Evolutionary conservation across 2,797 vertebrate species (phyloP).

Genomic region (Kryptopterus vitreolus): DNA sequence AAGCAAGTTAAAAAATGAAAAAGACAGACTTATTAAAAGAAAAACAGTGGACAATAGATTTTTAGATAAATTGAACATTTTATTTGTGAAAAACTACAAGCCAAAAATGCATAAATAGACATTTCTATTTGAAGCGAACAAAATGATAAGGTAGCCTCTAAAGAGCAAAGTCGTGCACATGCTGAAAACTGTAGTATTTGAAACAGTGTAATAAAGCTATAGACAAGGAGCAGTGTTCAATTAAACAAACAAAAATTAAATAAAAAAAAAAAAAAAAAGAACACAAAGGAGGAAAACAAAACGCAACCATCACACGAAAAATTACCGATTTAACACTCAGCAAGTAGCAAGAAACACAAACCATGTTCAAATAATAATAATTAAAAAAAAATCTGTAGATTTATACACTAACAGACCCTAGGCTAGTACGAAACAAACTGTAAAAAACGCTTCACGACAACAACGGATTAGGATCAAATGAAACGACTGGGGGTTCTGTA

Average conservation of each 20-base stretch:
- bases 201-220: constrained; percentile 92
- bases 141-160: constrained; percentile 96
- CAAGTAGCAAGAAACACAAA: constrained; percentile 81
- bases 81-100: constrained; percentile 99
- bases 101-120: constrained; percentile 99
- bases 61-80: constrained; percentile 93
- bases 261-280: constrained; percentile 63
- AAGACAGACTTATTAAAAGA: too few relatives aligned
- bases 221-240: constrained; percentile 95
- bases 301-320: constrained; percentile 93
- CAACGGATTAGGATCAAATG: constrained; percentile 90
- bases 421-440: constrained; percentile 85
- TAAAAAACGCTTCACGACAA: constrained; percentile 91
- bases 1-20: too few relatives aligned
- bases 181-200: constrained; percentile 97
- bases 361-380: constrained; percentile 61
- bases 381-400: constrained; percentile 66
- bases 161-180: constrained; percentile 99
- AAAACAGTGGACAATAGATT: constrained; percentile 66
- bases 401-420: constrained; percentile 63
- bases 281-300: constrained; percentile 91
- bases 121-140: constrained; percentile 99
- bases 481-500: constrained; percentile 87
- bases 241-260: constrained; percentile 61
- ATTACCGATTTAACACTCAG: constrained; percentile 91